phyloP scores from a whole-genome alignment of 2,797 vertebrate genomes.

The Chaetophractus vellerosus region DNA sequence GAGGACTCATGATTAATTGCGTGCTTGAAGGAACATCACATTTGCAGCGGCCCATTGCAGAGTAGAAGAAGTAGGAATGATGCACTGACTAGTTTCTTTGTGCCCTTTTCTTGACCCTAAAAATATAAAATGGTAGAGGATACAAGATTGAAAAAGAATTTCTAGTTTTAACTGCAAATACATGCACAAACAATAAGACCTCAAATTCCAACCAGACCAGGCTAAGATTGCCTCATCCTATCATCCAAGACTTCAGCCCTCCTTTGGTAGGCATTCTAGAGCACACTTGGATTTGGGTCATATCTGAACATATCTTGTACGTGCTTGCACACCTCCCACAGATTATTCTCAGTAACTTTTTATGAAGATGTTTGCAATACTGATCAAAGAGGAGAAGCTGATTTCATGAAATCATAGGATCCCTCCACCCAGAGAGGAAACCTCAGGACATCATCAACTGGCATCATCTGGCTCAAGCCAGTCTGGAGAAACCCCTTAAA shows the following conservation, averaged over 20 bases:
- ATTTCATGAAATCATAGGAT: conserved; percentile 14
- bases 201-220: neutral
- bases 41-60: neutral
- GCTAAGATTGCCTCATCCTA: neutral
- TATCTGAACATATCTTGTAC: neutral
- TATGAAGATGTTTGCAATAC: neutral
- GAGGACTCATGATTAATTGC: neutral
- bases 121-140: neutral
- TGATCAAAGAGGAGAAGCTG: neutral
- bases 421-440: neutral
- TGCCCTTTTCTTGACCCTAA: conserved; percentile 44
- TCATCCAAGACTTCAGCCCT: neutral
- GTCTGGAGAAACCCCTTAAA: neutral
- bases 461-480: neutral
- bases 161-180: conserved; percentile 25
- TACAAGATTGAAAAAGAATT: conserved; percentile 3
- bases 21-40: neutral
- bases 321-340: neutral
- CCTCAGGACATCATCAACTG: neutral
- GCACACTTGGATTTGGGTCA: neutral
- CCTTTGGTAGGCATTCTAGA: neutral
- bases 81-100: neutral
- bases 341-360: neutral
- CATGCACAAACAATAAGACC: neutral
- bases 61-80: neutral